A percentile compares a stretch with the other conserved stretches of the same genome.
phyloP scores from a whole-genome alignment of 2,113 vertebrate species.

The Formicarius rufipectus region DNA sequence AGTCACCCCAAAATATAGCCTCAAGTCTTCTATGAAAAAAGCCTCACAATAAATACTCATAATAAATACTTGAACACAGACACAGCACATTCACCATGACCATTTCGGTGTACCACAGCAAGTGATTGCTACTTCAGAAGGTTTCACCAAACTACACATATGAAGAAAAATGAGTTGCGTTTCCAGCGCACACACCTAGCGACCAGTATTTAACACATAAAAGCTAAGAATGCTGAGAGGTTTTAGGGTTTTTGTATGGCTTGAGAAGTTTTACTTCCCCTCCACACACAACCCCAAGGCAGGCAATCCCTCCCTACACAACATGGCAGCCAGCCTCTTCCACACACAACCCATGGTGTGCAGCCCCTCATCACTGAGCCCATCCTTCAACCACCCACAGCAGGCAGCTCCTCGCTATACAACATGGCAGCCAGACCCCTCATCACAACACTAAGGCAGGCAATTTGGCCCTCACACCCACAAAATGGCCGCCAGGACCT shows the following conservation, averaged over 20 bases:
- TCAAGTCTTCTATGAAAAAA: background rate
- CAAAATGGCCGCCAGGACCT: too few species aligned
- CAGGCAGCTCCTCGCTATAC: too few species aligned
- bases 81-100: fast-evolving
- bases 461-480: too few species aligned
- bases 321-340: too few species aligned
- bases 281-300: too few species aligned
- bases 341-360: too few species aligned
- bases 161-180: background rate
- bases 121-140: fast-evolving
- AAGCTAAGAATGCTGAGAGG: background rate
- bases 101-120: fast-evolving
- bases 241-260: background rate
- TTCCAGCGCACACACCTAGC: fast-evolving
- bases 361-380: too few species aligned
- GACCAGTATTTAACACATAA: fast-evolving
- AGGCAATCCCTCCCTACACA: too few species aligned
- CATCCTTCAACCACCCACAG: too few species aligned
- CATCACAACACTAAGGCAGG: too few species aligned
- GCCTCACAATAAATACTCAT: background rate
- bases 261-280: background rate
- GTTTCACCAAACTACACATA: background rate
- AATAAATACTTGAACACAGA: background rate
- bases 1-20: background rate
- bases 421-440: too few species aligned